phyloP scores from a whole-genome alignment of 2,113 vertebrate genomes.

The Ptilorrhoa leucosticta region DNA sequence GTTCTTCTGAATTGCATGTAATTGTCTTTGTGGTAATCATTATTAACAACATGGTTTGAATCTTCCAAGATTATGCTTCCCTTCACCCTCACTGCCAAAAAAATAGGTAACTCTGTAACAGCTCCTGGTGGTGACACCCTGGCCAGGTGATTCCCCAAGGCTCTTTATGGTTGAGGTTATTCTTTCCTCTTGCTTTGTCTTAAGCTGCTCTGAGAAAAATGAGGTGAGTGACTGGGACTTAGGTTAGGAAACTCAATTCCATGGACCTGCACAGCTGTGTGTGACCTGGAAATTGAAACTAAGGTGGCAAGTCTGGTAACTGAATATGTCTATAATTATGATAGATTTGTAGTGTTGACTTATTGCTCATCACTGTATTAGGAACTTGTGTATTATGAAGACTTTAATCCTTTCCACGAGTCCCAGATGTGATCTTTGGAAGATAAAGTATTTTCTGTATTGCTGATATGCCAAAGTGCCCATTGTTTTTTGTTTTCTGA shows the following conservation, averaged over 20 bases:
- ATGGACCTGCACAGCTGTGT: neutral
- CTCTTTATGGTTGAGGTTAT: neutral
- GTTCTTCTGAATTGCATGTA: neutral
- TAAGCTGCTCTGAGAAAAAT: neutral
- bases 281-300: neutral
- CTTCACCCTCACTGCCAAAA: neutral
- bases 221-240: neutral
- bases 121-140: neutral
- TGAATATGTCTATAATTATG: neutral
- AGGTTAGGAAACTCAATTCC: neutral
- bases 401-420: accelerated
- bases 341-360: neutral
- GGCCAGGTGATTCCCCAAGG: neutral
- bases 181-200: neutral
- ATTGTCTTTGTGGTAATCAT: neutral
- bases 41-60: neutral
- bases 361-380: neutral
- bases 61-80: neutral
- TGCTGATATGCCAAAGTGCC: neutral
- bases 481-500: neutral
- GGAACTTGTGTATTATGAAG: neutral
- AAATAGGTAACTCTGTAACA: neutral
- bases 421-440: neutral
- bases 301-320: neutral
- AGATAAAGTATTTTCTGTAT: neutral